These are phyloP conservation scores for Tuta absoluta DNA, from an alignment of 2,888 invertebrate species.

Conservation along the genomic window DNA sequence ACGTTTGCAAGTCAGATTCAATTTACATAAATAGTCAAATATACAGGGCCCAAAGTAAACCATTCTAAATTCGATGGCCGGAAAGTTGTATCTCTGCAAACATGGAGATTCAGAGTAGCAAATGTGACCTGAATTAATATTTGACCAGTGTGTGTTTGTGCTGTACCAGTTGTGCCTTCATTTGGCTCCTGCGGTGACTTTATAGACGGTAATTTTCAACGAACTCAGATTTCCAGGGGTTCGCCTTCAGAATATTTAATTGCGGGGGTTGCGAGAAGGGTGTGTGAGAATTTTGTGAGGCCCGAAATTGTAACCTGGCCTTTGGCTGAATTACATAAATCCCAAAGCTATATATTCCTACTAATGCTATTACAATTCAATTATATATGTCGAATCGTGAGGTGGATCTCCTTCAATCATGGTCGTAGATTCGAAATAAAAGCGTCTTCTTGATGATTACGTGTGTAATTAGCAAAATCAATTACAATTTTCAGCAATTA, in stretches of 20 bases:
- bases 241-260: conserved; percentile 54
- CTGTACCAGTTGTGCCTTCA: conserved; percentile 59
- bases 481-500: no score
- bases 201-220: conserved; percentile 62
- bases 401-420: no score
- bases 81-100: conserved; percentile 76
- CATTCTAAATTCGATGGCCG: conserved; percentile 71
- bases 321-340: background rate
- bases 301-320: background rate
- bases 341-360: no score
- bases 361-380: no score
- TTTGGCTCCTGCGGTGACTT: conserved; percentile 57
- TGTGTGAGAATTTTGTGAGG: conserved; percentile 15
- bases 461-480: no score
- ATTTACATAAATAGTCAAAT: conserved; percentile 75
- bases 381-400: no score
- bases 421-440: no score
- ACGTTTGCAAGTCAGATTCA: conserved; percentile 60
- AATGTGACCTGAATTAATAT: conserved; percentile 79
- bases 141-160: conserved; percentile 52
- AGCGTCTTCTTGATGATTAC: no score
- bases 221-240: conserved; percentile 57
- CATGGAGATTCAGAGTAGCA: conserved; percentile 65
- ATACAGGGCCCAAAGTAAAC: conserved; percentile 68
- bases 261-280: conserved; percentile 27